A percentile compares a stretch with the other conserved stretches of the same genome.
phyloP scores from a whole-genome alignment of 1,140 invertebrate genomes.

The Cylas formicarius region DNA sequence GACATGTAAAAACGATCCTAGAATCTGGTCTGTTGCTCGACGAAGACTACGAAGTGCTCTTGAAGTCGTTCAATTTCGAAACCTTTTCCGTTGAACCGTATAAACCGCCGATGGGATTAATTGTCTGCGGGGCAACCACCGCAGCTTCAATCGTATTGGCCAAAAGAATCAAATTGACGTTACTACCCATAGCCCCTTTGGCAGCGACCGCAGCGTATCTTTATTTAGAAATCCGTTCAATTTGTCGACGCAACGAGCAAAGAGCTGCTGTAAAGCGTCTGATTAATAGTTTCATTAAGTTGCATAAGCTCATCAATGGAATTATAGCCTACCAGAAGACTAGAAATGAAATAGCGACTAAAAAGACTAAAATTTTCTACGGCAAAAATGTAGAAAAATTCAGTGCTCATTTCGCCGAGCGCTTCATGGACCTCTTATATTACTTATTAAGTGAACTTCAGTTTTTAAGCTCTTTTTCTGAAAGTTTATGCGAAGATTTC shows the following conservation, averaged over 20 bases:
- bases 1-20: slow-evolving; percentile 19
- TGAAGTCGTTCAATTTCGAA: slow-evolving; percentile 17
- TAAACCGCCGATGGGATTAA: slow-evolving; percentile 7
- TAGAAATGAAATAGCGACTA: slow-evolving; percentile 10
- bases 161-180: slow-evolving; percentile 6
- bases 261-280: slow-evolving; percentile 1
- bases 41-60: slow-evolving; percentile 24
- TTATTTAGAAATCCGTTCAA: background rate
- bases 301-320: slow-evolving; percentile 12
- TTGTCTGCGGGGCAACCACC: slow-evolving; percentile 4
- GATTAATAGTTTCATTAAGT: slow-evolving; percentile 13
- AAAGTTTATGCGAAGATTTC: slow-evolving; percentile 16
- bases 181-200: slow-evolving; percentile 8
- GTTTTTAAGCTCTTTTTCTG: background rate
- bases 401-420: background rate
- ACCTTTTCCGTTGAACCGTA: slow-evolving; percentile 4
- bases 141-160: slow-evolving; percentile 6
- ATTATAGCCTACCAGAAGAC: slow-evolving; percentile 17
- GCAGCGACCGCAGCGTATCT: background rate
- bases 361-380: slow-evolving; percentile 4
- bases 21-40: slow-evolving; percentile 23
- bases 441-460: no score
- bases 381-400: slow-evolving; percentile 13
- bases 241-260: background rate
- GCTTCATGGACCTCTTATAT: slow-evolving; percentile 4